Evolutionary conservation across 2,797 vertebrate genomes (phyloP).

Genomic region (Anolis apletophallus): DNA sequence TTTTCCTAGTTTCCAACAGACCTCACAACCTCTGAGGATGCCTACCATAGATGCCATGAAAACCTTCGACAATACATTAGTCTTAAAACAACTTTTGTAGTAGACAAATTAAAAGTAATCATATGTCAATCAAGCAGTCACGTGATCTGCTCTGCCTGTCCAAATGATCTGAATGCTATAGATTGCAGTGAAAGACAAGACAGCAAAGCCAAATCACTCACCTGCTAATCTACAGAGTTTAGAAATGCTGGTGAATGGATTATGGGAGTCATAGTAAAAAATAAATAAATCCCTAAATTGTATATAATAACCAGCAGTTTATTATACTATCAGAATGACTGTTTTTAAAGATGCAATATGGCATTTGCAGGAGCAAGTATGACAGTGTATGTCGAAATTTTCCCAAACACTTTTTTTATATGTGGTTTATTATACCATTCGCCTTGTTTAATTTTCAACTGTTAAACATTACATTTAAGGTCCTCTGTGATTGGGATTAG

Average conservation of each 20-base stretch:
- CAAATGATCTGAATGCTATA: constrained; percentile 10
- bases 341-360: neutral
- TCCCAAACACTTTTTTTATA: no score
- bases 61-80: no score
- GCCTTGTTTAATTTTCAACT: no score
- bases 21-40: no score
- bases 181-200: neutral
- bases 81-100: neutral
- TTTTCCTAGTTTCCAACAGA: no score
- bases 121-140: neutral
- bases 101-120: neutral
- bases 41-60: no score
- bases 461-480: no score
- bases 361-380: neutral
- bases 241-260: neutral
- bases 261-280: neutral
- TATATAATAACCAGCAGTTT: neutral
- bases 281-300: neutral
- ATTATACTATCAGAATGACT: neutral
- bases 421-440: no score
- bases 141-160: no score
- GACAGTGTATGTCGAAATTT: no score
- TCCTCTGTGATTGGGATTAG: no score
- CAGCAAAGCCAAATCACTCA: neutral
- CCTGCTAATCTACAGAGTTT: neutral